Percentiles rank a stretch among this genome's conserved stretches.
These are phyloP conservation scores for Acromyrmex heyeri DNA, from an alignment of 1,140 invertebrate genomes.

Conservation along the genomic window DNA sequence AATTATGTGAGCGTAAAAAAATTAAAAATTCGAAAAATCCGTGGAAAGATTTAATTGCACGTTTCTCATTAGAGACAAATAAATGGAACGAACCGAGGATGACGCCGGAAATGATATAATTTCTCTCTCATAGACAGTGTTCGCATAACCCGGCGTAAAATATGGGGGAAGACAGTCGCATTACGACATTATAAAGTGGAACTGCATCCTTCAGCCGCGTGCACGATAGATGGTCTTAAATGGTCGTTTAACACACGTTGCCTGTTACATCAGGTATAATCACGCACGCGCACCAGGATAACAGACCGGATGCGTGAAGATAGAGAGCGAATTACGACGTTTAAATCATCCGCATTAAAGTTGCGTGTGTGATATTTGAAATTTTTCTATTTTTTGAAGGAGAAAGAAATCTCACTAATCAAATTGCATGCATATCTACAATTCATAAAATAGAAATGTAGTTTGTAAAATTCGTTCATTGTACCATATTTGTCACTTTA, in stretches of 20 bases:
- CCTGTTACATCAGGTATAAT: conserved; percentile 66
- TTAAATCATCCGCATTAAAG: conserved; percentile 70
- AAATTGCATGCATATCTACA: background rate
- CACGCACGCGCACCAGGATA: conserved; percentile 66
- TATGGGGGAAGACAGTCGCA: conserved; percentile 26
- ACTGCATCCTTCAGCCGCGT: conserved; percentile 65
- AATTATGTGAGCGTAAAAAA: background rate
- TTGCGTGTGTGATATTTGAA: conserved; percentile 20
- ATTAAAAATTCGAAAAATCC: too few species aligned
- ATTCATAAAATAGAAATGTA: background rate
- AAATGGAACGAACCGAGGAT: background rate
- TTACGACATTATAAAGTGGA: conserved; percentile 61
- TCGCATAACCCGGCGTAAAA: background rate
- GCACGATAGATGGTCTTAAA: conserved; percentile 70
- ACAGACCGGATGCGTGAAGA: conserved; percentile 70
- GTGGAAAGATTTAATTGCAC: background rate
- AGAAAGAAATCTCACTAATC: background rate
- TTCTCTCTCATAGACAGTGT: background rate
- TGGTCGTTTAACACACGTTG: conserved; percentile 72
- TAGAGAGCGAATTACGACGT: conserved; percentile 71
- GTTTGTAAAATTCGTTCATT: background rate
- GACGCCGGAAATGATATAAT: background rate
- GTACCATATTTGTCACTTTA: too few species aligned
- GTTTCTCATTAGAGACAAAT: background rate
- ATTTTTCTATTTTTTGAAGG: conserved; percentile 51